Conservation (phyloP, 2,797 vertebrate species). For the Oreochromis mossambicus region DNA sequence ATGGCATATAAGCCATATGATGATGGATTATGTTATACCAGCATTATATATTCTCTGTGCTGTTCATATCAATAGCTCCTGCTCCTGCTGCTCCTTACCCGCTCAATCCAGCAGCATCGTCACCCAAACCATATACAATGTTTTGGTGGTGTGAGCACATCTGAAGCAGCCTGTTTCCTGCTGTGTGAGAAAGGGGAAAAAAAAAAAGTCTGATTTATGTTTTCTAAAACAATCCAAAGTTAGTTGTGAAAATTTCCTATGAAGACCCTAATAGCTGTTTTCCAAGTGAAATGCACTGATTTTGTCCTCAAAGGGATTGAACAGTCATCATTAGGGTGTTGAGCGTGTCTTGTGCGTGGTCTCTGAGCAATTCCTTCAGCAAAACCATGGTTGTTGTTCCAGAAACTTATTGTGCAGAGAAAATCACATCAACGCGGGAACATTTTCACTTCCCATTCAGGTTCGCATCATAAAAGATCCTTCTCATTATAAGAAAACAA, state of each 20-base stretch:
- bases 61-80: not conserved
- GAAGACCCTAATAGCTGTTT: not conserved
- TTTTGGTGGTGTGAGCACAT: not conserved
- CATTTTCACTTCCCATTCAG: not conserved
- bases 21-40: not conserved
- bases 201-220: accelerated
- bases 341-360: not conserved
- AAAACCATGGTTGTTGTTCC: not conserved
- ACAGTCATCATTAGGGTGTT: not conserved
- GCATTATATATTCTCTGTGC: not conserved
- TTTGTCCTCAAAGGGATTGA: not conserved
- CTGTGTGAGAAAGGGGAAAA: not conserved
- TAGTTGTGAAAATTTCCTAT: not conserved
- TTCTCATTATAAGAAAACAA: not conserved
- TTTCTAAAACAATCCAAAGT: not conserved
- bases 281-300: not conserved
- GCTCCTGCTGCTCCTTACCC: not conserved
- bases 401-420: not conserved
- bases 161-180: not conserved
- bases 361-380: not conserved
- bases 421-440: not conserved
- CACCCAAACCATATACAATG: not conserved
- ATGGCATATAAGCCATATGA: not conserved
- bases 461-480: not conserved
- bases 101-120: not conserved